Conservation (phyloP, 2,888 invertebrate genomes). For the Alloplasta piceator region DNA sequence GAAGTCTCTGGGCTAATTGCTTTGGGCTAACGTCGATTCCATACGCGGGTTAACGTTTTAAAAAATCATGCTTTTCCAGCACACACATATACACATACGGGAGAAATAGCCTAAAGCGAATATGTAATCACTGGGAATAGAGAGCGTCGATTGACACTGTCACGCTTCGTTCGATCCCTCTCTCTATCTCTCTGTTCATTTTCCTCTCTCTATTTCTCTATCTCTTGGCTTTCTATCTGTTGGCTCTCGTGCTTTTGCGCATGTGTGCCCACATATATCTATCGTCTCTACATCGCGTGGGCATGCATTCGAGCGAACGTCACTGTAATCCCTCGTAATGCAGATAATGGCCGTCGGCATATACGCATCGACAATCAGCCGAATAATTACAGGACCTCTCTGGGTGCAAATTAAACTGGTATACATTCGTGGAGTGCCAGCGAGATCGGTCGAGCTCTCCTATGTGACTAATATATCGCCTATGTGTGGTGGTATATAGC, state of each 20-base stretch:
- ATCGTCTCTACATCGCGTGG: constrained; percentile 47
- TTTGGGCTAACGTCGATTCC: constrained; percentile 68
- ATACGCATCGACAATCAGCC: constrained; percentile 77
- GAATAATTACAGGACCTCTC: constrained; percentile 76
- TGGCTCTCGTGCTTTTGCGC: constrained; percentile 12
- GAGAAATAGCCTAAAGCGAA: constrained; percentile 74
- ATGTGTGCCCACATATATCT: constrained; percentile 15
- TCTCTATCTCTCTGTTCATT: constrained; percentile 15
- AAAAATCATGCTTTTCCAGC: constrained; percentile 69
- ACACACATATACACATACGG: constrained; percentile 59
- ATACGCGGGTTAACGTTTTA: constrained; percentile 44
- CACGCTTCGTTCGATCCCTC: constrained; percentile 21
- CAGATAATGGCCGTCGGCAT: constrained; percentile 73
- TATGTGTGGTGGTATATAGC: no score
- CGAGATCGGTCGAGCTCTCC: constrained; percentile 23
- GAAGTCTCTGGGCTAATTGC: constrained; percentile 70
- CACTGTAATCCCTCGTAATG: constrained; percentile 79
- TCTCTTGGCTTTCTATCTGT: constrained; percentile 21
- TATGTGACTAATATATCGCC: no score
- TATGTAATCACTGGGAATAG: constrained; percentile 71
- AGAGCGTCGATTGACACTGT: constrained; percentile 67
- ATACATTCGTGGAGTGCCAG: constrained; percentile 69
- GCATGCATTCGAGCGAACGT: constrained; percentile 68
- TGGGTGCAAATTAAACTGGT: constrained; percentile 75
- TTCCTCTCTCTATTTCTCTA: background rate